Conservation (phyloP, 2,113 vertebrate genomes). For the Chamaea fasciata region DNA sequence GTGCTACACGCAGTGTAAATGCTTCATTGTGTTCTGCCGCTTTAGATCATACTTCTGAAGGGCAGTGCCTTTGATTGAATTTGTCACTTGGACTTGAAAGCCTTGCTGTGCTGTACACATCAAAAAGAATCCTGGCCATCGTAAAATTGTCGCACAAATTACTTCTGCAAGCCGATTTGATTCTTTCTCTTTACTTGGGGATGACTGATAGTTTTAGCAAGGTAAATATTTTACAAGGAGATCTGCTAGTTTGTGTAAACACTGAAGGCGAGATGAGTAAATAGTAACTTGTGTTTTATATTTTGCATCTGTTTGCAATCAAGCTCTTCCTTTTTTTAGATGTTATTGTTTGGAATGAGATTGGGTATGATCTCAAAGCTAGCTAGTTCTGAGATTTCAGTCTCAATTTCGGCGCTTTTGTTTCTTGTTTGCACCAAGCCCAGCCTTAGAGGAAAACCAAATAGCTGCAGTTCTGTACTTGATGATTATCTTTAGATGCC, state of each 20-base stretch:
- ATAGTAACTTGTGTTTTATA: neutral
- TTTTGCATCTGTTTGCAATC: constrained; percentile 55
- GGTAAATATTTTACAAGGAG: constrained; percentile 54
- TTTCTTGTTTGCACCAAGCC: neutral
- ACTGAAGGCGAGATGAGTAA: constrained; percentile 9
- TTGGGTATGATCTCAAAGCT: neutral
- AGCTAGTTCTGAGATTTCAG: neutral
- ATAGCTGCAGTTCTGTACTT: neutral
- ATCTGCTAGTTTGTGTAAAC: constrained; percentile 42
- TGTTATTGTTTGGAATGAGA: neutral
- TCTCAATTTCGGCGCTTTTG: neutral
- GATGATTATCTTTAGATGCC: neutral
- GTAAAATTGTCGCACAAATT: neutral
- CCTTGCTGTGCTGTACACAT: neutral
- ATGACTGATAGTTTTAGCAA: constrained; percentile 32
- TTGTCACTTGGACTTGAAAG: constrained; percentile 28
- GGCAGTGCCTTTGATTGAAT: neutral
- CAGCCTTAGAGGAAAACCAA: neutral
- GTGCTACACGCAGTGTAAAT: neutral
- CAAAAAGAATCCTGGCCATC: neutral
- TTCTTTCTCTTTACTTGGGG: neutral
- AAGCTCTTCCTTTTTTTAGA: neutral
- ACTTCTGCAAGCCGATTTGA: neutral
- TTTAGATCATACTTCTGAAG: constrained; percentile 14
- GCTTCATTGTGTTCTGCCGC: neutral